Evolutionary conservation across 2,888 invertebrate genomes (phyloP), one percentile per base, ranked within the genome.

Genomic region (Encarsia formosa): DNA sequence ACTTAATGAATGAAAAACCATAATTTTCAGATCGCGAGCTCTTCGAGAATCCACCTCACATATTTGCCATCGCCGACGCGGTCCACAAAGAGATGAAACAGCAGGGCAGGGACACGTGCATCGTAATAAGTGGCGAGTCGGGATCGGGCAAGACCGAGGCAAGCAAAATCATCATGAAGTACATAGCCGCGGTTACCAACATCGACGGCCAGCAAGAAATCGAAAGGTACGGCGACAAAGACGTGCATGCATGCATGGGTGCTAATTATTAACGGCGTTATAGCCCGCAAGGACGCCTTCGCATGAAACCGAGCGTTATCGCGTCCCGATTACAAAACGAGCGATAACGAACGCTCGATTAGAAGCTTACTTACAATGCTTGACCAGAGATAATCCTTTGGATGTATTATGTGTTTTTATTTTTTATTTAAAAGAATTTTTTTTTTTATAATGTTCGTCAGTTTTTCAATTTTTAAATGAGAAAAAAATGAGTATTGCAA

Each of bases 101-200:
- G 69, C 81, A 84, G 73, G 87, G 91, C 41, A 83, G 86, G 65
- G 96, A 98, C 77, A 95, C 96, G 5, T 99, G 98, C 73, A 96
- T 99, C 60, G 90, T 99, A 32, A 99, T 99, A 69, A 90, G 90
- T n/a, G 91, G 93, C 0, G 98, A 99, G 77, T 96, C 95, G 1
- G 99, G 99, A 2, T 87, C 96, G 19, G 99, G 98, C 29, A 99
- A 99, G 78, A 99, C 98, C 5, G 98, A 99, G 75, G 96, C 98
- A 0, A 96, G 96, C 53, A 99, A 99, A 79, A 96, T 97, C 69
- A 97, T 99, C 61, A 97, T 99, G 97, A 91, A 93, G 70, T 91
- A 91, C 70, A 94, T 99, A 61, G 97, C 98, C 1, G 97, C 97
- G 3, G 95, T 98, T 57, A 98, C 98, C 20, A 97, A 96, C 76